Conservation (phyloP, 1,140 invertebrate genomes). For the Aculops lycopersici region DNA sequence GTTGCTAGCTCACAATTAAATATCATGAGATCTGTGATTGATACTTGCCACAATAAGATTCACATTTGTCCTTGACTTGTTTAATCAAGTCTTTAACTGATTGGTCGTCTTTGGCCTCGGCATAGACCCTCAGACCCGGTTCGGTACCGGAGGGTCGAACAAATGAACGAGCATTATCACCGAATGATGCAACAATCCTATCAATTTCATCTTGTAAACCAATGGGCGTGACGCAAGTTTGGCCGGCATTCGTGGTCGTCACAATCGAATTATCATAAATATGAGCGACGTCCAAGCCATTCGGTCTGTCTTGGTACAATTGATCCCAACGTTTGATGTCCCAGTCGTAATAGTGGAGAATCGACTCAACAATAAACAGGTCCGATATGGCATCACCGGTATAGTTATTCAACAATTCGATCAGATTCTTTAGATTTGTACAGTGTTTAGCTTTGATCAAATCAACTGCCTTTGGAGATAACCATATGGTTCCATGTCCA, state of each 20-base stretch:
- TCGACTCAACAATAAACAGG: slow-evolving; percentile 64
- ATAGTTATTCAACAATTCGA: slow-evolving; percentile 19
- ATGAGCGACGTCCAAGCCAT: slow-evolving; percentile 49
- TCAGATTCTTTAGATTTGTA: not conserved
- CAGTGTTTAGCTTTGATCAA: slow-evolving; percentile 8
- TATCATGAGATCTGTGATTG: too few species aligned
- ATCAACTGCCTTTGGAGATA: slow-evolving; percentile 14
- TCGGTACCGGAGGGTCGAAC: slow-evolving; percentile 78
- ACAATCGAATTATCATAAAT: slow-evolving; percentile 52
- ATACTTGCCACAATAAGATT: too few species aligned
- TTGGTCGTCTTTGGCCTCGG: slow-evolving; percentile 46
- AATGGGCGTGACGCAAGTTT: slow-evolving; percentile 34
- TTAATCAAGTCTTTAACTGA: slow-evolving; percentile 34
- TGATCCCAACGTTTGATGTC: slow-evolving; percentile 38
- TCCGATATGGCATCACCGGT: slow-evolving; percentile 91
- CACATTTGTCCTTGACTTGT: too few species aligned
- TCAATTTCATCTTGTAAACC: slow-evolving; percentile 55
- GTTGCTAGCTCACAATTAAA: too few species aligned
- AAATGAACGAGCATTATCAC: slow-evolving; percentile 6
- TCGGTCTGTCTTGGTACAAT: slow-evolving; percentile 54
- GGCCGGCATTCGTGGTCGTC: slow-evolving; percentile 49
- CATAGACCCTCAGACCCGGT: slow-evolving; percentile 76
- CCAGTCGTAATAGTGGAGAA: slow-evolving; percentile 47
- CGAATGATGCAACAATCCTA: slow-evolving; percentile 26
- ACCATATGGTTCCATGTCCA: slow-evolving; percentile 61